Evolutionary conservation across 2,888 invertebrate genomes (phyloP).

Genomic region (Dasysyrphus tricinctus): DNA sequence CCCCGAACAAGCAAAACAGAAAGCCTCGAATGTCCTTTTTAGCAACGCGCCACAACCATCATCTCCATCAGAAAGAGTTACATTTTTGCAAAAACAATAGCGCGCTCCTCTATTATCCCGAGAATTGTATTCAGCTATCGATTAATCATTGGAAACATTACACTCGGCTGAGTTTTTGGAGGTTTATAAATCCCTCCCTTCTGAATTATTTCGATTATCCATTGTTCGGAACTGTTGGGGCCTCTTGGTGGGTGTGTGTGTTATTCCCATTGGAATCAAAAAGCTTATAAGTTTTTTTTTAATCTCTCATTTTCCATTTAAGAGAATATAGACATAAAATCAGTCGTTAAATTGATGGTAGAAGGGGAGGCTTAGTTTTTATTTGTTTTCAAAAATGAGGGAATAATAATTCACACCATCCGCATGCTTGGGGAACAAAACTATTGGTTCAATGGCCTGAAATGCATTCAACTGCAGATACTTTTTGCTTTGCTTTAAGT

Average conservation of each 20-base stretch:
- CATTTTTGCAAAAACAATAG: conserved; percentile 34
- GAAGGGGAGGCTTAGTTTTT: neutral
- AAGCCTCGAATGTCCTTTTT: conserved; percentile 50
- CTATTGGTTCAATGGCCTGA: conserved; percentile 61
- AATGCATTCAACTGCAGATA: conserved; percentile 71
- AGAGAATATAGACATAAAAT: conserved; percentile 44
- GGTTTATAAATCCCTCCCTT: conserved; percentile 28
- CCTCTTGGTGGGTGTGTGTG: conserved; percentile 12
- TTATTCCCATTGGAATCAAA: conserved; percentile 40
- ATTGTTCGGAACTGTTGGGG: conserved; percentile 39
- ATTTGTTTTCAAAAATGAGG: conserved; percentile 1
- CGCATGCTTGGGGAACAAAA: neutral
- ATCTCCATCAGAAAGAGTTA: conserved; percentile 30
- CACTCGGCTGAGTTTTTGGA: conserved; percentile 48
- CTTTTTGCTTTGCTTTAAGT: conserved; percentile 48
- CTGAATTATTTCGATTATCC: conserved; percentile 54
- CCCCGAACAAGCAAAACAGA: conserved; percentile 38
- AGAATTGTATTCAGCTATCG: conserved; percentile 67
- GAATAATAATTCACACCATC: conserved; percentile 36
- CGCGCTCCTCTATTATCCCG: conserved; percentile 34
- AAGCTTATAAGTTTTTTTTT: conserved; percentile 3
- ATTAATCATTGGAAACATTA: conserved; percentile 70
- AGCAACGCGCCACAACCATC: conserved; percentile 1
- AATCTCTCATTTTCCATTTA: conserved; percentile 1
- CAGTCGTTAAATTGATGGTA: conserved; percentile 5